Evolutionary conservation across 2,113 vertebrate genomes (phyloP).

Genomic region (Piaya cayana): DNA sequence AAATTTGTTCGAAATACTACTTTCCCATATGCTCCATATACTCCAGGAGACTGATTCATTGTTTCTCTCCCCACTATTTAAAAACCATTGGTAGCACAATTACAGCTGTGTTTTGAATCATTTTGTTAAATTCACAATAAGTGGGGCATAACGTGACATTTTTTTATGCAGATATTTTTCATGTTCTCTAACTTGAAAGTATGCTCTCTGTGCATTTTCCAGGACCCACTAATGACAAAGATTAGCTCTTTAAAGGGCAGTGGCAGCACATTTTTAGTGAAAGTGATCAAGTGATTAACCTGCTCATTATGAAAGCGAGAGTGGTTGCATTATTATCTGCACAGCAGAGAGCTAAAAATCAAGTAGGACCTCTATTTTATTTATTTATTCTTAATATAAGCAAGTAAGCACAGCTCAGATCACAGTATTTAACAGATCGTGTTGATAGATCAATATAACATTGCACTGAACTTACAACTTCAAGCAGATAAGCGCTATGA

Average conservation of each 20-base stretch:
- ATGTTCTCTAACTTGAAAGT: background rate
- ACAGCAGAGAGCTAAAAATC: background rate
- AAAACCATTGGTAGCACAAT: background rate
- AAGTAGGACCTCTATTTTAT: background rate
- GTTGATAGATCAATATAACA: background rate
- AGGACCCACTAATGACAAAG: background rate
- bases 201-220: background rate
- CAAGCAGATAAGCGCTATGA: background rate
- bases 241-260: background rate
- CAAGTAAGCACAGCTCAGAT: background rate
- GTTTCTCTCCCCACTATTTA: background rate
- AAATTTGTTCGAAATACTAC: background rate
- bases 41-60: background rate
- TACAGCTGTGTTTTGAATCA: background rate
- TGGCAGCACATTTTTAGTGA: slow-evolving; percentile 10
- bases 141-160: background rate
- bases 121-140: background rate
- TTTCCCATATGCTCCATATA: background rate
- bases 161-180: background rate
- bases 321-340: background rate
- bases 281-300: background rate
- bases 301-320: background rate
- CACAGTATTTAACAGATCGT: background rate
- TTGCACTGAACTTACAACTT: background rate
- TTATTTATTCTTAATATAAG: slow-evolving; percentile 2